Evolutionary conservation across 1,140 invertebrate genomes (phyloP).

Genomic region (Aphidius gifuensis): DNA sequence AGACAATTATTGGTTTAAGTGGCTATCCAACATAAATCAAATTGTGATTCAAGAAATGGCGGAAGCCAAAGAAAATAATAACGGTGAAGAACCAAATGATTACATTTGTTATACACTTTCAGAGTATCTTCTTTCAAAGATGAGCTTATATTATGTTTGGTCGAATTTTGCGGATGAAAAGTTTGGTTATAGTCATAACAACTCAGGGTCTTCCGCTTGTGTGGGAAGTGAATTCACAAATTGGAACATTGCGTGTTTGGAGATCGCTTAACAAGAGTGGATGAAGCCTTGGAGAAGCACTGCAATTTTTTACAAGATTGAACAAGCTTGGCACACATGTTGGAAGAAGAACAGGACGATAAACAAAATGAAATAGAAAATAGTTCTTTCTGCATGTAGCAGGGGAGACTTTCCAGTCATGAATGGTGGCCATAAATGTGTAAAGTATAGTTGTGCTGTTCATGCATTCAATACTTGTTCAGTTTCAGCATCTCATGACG

Average conservation of each 20-base stretch:
- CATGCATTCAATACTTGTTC: conserved; percentile 16
- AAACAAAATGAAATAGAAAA: background rate
- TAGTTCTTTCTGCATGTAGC: background rate
- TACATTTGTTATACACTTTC: no score
- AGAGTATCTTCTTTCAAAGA: no score
- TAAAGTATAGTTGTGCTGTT: conserved; percentile 13
- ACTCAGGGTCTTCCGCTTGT: background rate
- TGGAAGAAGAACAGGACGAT: background rate
- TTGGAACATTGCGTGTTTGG: background rate
- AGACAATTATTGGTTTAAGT: no score
- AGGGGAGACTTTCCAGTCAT: conserved; percentile 6
- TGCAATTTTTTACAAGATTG: background rate
- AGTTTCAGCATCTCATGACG: conserved; percentile 6
- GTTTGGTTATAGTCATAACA: no score
- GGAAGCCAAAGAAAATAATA: no score
- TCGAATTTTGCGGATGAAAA: no score
- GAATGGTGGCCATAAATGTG: conserved; percentile 13
- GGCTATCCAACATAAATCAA: no score
- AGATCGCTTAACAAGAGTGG: background rate
- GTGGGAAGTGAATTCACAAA: background rate
- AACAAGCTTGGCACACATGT: background rate
- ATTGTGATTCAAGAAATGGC: no score
- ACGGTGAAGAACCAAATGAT: no score
- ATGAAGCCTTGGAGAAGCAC: conserved; percentile 2
- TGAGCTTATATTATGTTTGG: no score